A percentile compares a stretch with the other conserved stretches of the same genome.
phyloP scores from a whole-genome alignment of 2,113 vertebrate species.

The Tragelaphus scriptus region DNA sequence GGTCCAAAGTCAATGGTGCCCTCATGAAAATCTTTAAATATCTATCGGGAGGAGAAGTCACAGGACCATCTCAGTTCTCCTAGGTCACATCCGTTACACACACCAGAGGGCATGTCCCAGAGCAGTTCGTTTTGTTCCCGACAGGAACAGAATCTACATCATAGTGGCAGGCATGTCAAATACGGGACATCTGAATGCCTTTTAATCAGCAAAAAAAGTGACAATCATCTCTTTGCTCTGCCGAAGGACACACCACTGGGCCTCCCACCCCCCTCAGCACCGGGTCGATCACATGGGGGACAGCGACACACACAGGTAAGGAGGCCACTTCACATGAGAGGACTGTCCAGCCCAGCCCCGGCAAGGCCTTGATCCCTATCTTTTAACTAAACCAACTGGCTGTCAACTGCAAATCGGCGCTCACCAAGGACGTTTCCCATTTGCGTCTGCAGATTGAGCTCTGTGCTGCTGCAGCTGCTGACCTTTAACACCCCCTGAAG shows the following conservation, averaged over 20 bases:
- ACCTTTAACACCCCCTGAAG: background rate
- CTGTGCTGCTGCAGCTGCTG: background rate
- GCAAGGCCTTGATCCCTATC: accelerated
- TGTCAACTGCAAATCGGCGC: background rate
- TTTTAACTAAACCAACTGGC: accelerated
- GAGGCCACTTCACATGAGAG: accelerated
- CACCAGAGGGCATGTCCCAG: background rate
- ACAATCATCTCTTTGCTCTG: accelerated
- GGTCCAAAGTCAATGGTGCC: constrained; percentile 85
- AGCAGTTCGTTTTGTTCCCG: background rate
- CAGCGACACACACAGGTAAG: background rate
- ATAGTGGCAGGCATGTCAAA: background rate
- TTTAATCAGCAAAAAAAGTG: background rate
- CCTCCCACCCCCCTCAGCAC: accelerated
- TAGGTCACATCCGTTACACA: accelerated
- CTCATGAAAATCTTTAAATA: constrained; percentile 88
- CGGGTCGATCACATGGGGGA: background rate
- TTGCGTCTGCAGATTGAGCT: background rate
- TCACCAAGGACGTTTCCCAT: background rate
- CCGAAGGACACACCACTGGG: background rate
- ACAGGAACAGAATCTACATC: no score
- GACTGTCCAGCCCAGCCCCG: accelerated
- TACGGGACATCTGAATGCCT: accelerated
- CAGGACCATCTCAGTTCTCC: background rate
- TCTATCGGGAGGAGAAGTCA: constrained; percentile 66